Evolutionary conservation across 2,797 vertebrate species (phyloP), one percentile per base, ranked within the genome.

Genomic region (Clangula hyemalis): DNA sequence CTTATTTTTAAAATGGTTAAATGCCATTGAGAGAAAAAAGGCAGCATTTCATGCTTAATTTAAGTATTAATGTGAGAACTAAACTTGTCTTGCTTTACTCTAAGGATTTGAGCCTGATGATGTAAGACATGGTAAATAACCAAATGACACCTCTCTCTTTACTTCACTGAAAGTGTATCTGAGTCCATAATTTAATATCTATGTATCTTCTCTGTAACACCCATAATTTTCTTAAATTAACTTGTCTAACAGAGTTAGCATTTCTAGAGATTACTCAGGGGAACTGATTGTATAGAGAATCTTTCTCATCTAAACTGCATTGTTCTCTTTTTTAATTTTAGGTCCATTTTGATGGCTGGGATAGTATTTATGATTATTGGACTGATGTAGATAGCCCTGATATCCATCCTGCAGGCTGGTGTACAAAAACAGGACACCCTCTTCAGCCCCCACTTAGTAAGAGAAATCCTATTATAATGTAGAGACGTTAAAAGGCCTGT

Each of bases 271-370:
- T 87, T 34, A n/a, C 28, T 75, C 57, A 19, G 36, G 58, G 43
- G 81, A 68, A 32, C 32, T 49, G 51, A n/a, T 69, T 38, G 60
- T 36, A 6, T 8, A 25, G 22, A 75, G 15, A 76, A 45, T 45
- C 77, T 95, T 91, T n/a, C 19, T 93, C 11, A 85, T 53, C 54
- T 86, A 34, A 81, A 77, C 51, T 85, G 1, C 56, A 2, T 57
- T 75, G 5, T 87, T 87, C 15, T 91, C 6, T 61, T 65, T 89
- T 87, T 90, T 36, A 12, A 17, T 82, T 93, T 70, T 87, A 99
- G 98, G 96, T 99, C 64, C 98, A 99, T 96, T 99, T 99, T 96
- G 98, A 99, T 90, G 98, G 98, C 95, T 99, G 98, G 98, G 98
- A 97, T 54, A 97, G 97, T 79, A 98, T 98, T 92, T 99, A 98